Evolutionary conservation across 1,140 invertebrate species (phyloP), one percentile per base, ranked within the genome.

Genomic region (Danaus plexippus): DNA sequence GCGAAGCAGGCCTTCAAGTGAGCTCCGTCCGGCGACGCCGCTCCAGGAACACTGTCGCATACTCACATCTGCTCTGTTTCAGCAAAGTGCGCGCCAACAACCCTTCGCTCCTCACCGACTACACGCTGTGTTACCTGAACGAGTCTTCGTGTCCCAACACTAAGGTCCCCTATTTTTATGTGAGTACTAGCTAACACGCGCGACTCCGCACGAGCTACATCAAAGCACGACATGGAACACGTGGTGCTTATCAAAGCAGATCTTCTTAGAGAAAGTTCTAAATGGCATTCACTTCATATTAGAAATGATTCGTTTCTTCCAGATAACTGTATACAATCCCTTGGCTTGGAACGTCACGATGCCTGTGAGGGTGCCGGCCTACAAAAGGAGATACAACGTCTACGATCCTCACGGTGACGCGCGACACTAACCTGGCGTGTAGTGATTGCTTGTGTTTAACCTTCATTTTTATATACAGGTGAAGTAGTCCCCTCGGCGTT

Each of bases 291-390:
- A 3, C 1, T 15, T 15, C 1, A 15, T 15, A 15, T 15, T 15
- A 15, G 1, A 15, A 15, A 15, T 15, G 15, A 15, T 15, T 15
- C 3, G 3, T 15, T 15, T 15, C 15, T 15, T 1, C 1, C 64
- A 80, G 77, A 64, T 75, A 5, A 47, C 70, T 0, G 52, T 80
- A 6, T 80, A 80, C 47, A 80, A 80, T 45, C 70, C 74, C 0
- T 52, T 80, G 8, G 65, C 63, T 0, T 80, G 77, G 77, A 12
- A 57, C 0, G 75, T 78, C 1, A 67, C 69, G 0, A 59, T 67
- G 12, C 71, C 75, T 2, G 57, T 78, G 0, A 51, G 77, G 9
- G 11, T 80, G 9, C 75, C 77, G 1, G 63, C 71, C 8, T 13
- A 13, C 0, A 61, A 59, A 11, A 45, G 15, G 1, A 60, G 61